Base-by-base conservation (phyloP, 2,888 invertebrate species). In the Halictus ligatus region DNA sequence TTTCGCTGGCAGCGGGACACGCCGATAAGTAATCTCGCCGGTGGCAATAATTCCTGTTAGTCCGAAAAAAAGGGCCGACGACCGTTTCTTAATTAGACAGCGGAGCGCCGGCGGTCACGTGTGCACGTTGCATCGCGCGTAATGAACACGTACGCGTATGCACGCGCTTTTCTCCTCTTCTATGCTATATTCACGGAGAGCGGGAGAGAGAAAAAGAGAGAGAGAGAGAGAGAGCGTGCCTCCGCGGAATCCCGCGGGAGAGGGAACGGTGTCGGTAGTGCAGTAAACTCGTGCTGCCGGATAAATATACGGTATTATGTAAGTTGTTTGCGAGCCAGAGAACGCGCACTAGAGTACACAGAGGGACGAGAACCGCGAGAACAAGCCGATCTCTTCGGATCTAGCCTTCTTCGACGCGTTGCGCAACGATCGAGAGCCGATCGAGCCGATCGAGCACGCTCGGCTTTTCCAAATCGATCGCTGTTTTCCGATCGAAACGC, bases 231-330 rank as follows among this genome's bases (percentile, higher is more conserved):
- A 67, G 77, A 64, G 78, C 72, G 80, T 67, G 78, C 72, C 79
- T 21, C 8, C 64, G 64, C 18, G 74, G 77, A 75, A 83, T 50
- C 73, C 64, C 48, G 69, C 64, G 64, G 43, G 35, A 72, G 60
- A 74, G 69, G 48, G 77, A 87, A 89, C 88, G 85, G 78, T 87
- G 85, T 83, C 81, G 91, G 79, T 81, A 75, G 87, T 83, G 89
- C 87, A 85, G 89, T 90, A 92, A 92, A 91, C 89, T 80, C 84
- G 83, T 74, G 64, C 81, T 71, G 81, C 10, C 83, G 87, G 90
- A 93, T 93, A 91, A 93, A 92, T 92, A 92, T 91, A 91, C 89
- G 88, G 87, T 89, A 89, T 94, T 94, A 93, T 92, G 86, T 92
- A 94, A 94, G 93, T 92, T 91, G 93, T 92, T 93, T 91, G 92